Evolutionary conservation across 2,113 vertebrate species (phyloP), one percentile per base, ranked within the genome.

Genomic region (Phalacrocorax carbo): DNA sequence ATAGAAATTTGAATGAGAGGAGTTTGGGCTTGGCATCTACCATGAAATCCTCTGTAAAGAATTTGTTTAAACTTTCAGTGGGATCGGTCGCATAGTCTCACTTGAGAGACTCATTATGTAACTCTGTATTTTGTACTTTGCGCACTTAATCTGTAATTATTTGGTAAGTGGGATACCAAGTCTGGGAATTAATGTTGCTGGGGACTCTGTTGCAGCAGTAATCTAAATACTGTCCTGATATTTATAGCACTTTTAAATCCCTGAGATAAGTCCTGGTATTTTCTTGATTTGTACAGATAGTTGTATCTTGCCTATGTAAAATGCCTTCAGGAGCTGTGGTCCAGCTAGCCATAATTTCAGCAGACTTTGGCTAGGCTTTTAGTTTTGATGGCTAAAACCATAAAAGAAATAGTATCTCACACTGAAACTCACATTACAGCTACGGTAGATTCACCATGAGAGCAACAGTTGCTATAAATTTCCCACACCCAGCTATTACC

Each of bases 171-270:
- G 90, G 92, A 93, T 97, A 93, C 64, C 66, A 93, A 2, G 66
- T 92, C 66, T 90, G 94, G 92, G 93, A 96, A 93, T 94, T 95
- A 92, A 94, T 88, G 61, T 93, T 96, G 88, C 92, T 73, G 79
- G 83, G 81, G 78, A 73, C 34, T 92, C 70, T 87, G 40, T 7
- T 85, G 57, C 62, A 97, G 32, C 73, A 93, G 78, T 94, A 94
- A 95, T 94, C 86, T 94, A 97, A 97, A 94, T 87, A 93, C 69
- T 32, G 32, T 82, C 70, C 65, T 82, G 86, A 40, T 96, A 97
- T 96, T 95, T 94, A 85, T 94, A 94, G 94, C 17, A 82, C 26
- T 77, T 94, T 61, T 25, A 94, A 87, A 91, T 93, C 77, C 72
- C 70, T 65, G 42, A 57, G 77, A 92, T 91, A 84, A 88, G 26